phyloP scores from a whole-genome alignment of 1,140 invertebrate species.

The Dendrolimus punctatus region DNA sequence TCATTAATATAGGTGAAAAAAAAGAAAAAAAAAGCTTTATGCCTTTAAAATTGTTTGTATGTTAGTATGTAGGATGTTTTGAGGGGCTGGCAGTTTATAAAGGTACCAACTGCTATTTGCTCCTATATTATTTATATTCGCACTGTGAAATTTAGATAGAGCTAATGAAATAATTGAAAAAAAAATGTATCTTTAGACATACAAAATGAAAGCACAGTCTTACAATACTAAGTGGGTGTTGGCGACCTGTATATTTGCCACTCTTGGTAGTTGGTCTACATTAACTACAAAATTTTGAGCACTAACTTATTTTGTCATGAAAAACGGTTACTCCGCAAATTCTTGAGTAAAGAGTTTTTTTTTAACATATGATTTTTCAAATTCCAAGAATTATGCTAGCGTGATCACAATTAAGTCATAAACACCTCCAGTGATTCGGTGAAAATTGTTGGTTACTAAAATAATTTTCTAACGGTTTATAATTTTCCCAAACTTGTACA shows the following conservation, averaged over 20 bases:
- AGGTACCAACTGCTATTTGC: slow-evolving; percentile 26
- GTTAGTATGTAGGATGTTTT: slow-evolving; percentile 50
- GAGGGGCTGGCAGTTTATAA: slow-evolving; percentile 34
- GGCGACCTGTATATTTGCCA: no score
- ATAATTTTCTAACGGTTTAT: no score
- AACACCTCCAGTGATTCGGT: no score
- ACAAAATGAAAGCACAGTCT: slow-evolving; percentile 22
- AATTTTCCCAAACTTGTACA: no score
- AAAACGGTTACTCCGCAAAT: background rate
- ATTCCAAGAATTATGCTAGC: no score
- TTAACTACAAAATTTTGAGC: no score
- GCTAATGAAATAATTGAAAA: slow-evolving; percentile 34
- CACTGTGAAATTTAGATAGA: slow-evolving; percentile 51
- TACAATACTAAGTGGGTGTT: slow-evolving; percentile 5
- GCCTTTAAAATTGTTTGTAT: slow-evolving; percentile 66
- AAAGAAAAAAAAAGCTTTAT: slow-evolving; percentile 62
- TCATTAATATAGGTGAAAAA: slow-evolving; percentile 59
- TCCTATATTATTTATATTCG: slow-evolving; percentile 42
- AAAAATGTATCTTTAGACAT: slow-evolving; percentile 39
- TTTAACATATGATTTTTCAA: no score
- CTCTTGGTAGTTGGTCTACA: no score
- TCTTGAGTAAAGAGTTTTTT: no score
- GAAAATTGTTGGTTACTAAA: no score
- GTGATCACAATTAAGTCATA: no score
- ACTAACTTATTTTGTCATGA: background rate